Base-by-base conservation (phyloP, 2,113 vertebrate species). In the Takifugu bimaculatus region DNA sequence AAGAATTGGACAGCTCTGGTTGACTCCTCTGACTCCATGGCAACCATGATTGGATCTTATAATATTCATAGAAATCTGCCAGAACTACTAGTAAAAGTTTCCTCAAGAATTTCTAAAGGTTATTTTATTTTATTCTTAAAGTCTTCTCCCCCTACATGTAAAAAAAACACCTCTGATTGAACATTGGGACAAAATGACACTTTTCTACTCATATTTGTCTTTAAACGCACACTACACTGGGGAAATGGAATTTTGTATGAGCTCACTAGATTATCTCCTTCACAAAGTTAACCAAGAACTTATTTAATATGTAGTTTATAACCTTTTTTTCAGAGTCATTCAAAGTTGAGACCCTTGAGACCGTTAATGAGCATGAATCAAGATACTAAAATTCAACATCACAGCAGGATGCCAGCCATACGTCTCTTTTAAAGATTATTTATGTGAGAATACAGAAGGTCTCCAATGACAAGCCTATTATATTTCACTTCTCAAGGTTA, bases 391-490 rank as follows among this genome's bases (percentile, higher is more conserved):
- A 88, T 88, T 75, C 79, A 64, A 53, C 81, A 87, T 87, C 77
- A 88, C 85, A 80, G 73, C 63, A 63, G 50, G 72, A 63, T 59
- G 62, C 68, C 51, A 70, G 80, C 67, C 15, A 91, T 88, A 85
- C 80, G 85, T 91, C 87, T 88, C 79, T 83, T 82, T 90, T 89
- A 88, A 86, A 87, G 74, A 61, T 75, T 77, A 77, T 86, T 89
- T 87, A 88, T 85, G 83, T 80, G 74, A 60, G 65, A 57, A 77
- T 81, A 64, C 64, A 79, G 54, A 76, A 75, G 77, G 73, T 82
- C 61, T 77, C 79, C 83, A 91, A 87, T 90, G 91, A 88, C 86
- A 85, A 88, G 88, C 73, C 81, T 88, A 91, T 90, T 90, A 91
- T 90, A 86, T 85, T 79, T 79, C 84, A 69, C 65, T 63, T 70